Percentiles rank a stretch among this genome's conserved stretches.
These are phyloP conservation scores for Radopholus similis DNA, from an alignment of 1,140 invertebrate species.

Conservation along the genomic window DNA sequence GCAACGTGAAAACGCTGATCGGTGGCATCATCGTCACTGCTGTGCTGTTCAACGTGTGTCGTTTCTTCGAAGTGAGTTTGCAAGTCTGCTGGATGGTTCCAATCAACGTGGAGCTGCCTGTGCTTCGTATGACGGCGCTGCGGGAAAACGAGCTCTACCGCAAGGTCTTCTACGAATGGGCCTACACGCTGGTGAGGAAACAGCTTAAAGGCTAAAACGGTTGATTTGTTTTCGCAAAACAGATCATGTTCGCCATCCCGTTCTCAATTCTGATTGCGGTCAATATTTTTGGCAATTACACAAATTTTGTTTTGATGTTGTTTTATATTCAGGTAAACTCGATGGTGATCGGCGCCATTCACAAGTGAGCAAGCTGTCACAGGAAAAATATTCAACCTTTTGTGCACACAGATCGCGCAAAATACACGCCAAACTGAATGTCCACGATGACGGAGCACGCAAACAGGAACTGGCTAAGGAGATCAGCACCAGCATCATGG, in stretches of 20 bases:
- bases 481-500: constrained; percentile 51
- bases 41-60: constrained; percentile 40
- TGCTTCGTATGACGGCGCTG: constrained; percentile 34
- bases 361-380: constrained; percentile 20
- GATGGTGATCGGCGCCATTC: constrained; percentile 41
- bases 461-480: constrained; percentile 55
- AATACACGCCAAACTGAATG: constrained; percentile 52
- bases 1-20: constrained; percentile 38
- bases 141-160: constrained; percentile 38
- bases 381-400: not conserved
- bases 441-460: constrained; percentile 41
- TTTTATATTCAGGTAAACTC: too few species aligned
- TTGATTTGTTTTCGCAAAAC: constrained; percentile 10
- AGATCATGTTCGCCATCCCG: constrained; percentile 44
- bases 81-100: constrained; percentile 44
- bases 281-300: too few species aligned
- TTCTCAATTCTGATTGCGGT: constrained; percentile 44
- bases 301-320: too few species aligned
- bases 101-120: constrained; percentile 43
- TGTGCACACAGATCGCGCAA: constrained; percentile 32
- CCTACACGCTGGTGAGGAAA: constrained; percentile 32
- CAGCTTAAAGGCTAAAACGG: not conserved
- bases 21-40: constrained; percentile 27
- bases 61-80: constrained; percentile 44
- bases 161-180: constrained; percentile 47